Base-by-base conservation (phyloP, 2,113 vertebrate species). In the Thomomys bottae region DNA sequence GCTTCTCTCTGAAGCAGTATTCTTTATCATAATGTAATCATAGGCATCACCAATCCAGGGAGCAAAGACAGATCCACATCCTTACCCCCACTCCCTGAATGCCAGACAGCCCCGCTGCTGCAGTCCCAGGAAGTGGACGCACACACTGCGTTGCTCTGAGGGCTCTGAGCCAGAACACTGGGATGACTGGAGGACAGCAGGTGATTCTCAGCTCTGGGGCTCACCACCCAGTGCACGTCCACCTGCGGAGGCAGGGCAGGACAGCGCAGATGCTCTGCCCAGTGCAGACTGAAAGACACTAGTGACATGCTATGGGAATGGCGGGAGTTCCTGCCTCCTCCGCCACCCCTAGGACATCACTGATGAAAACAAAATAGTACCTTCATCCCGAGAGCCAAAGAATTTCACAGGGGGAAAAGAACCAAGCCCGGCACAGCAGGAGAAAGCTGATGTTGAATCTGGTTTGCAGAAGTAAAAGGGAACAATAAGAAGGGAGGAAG, bases 321-420 rank as follows among this genome's bases (percentile, higher is more conserved):
- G 9, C 12, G 32, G 78, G 6, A 11, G 20, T 30, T 10, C 71
- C 57, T 17, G 79, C 28, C 11, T 4, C 30, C 2, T n/a, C 61
- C 57, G n/a, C n/a, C n/a, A n/a, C n/a, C 38, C 0, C 0, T 1
- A 26, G 36, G 26, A 34, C 20, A 24, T 15, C 3, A 1, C 59
- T 67, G 57, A 4, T 61, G 59, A 84, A 68, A 89, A 63, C 2
- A 3, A 28, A 83, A 2, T 6, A 11, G 38, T 28, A 40, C 45
- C 40, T 20, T 64, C 71, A 54, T 15, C 49, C 12, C 18, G n/a
- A 15, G 2, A 17, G 14, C 40, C 68, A 75, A 85, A 89, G 88
- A 87, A 82, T n/a, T 63, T 6, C 85, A 34, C n/a, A n/a, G n/a
- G n/a, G n/a, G 49, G 18, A 54, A 32, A 59, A 76, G 9, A 79